Percentiles rank a stretch among this genome's conserved stretches.
Conservation (phyloP, 2,888 invertebrate genomes). For the Heteropelma amictum region DNA sequence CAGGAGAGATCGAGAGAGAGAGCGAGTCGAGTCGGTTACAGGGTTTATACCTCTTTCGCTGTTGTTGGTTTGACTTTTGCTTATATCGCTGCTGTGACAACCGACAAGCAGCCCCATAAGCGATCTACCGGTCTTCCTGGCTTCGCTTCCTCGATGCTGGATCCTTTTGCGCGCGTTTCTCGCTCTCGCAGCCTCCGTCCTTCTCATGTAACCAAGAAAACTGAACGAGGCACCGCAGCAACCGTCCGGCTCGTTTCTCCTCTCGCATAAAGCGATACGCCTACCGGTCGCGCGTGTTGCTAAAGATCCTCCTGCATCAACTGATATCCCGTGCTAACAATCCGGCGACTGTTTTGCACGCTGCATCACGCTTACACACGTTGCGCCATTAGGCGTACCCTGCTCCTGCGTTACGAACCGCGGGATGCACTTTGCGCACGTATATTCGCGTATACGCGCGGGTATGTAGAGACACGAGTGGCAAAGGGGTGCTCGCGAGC, state of each 20-base stretch:
- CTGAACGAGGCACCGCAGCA: slow-evolving; percentile 40
- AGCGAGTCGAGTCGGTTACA: slow-evolving; percentile 24
- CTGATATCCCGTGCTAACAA: slow-evolving; percentile 36
- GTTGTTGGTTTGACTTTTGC: slow-evolving; percentile 33
- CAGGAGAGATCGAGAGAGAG: background rate
- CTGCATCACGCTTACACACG: slow-evolving; percentile 34
- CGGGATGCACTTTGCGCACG: no score
- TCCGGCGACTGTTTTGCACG: slow-evolving; percentile 42
- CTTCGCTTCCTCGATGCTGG: slow-evolving; percentile 32
- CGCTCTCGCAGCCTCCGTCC: background rate
- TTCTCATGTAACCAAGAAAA: slow-evolving; percentile 1
- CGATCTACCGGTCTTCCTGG: slow-evolving; percentile 62
- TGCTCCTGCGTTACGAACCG: slow-evolving; percentile 11
- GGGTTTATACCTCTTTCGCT: slow-evolving; percentile 37
- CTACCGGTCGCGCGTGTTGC: slow-evolving; percentile 35
- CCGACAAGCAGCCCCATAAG: slow-evolving; percentile 68
- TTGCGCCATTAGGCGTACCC: slow-evolving; percentile 49
- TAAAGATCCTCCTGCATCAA: slow-evolving; percentile 31
- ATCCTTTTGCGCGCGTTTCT: slow-evolving; percentile 37
- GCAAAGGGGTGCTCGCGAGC: slow-evolving; percentile 12
- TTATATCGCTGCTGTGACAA: slow-evolving; percentile 64
- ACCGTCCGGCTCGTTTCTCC: slow-evolving; percentile 27
- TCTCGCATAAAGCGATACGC: slow-evolving; percentile 41
- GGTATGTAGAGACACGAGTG: slow-evolving; percentile 11
- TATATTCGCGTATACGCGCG: background rate